Evolutionary conservation across 2,888 invertebrate species (phyloP).

Genomic region (Agrochola lychnidis): DNA sequence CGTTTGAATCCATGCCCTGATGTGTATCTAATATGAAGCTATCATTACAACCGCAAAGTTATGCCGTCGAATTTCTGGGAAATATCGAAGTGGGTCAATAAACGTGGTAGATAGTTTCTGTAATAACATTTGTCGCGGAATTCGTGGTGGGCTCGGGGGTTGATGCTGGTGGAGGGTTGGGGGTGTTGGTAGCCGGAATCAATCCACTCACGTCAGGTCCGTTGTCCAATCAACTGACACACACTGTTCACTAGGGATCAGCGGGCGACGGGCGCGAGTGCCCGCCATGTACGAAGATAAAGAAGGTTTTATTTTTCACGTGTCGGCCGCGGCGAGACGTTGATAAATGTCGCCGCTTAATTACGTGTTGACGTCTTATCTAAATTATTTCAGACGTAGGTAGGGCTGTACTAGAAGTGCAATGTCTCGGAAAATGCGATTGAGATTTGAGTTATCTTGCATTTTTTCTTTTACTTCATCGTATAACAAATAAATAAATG

Average conservation of each 20-base stretch:
- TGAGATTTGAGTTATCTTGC: background rate
- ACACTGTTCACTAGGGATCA: slow-evolving; percentile 86
- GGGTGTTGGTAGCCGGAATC: slow-evolving; percentile 78
- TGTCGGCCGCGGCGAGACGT: slow-evolving; percentile 62
- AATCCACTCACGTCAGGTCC: slow-evolving; percentile 87
- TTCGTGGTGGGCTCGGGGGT: slow-evolving; percentile 67
- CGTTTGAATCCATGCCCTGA: slow-evolving; percentile 54
- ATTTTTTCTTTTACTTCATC: background rate
- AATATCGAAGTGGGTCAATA: slow-evolving; percentile 81
- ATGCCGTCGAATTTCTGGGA: slow-evolving; percentile 67
- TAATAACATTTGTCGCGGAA: slow-evolving; percentile 86
- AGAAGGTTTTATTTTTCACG: slow-evolving; percentile 71
- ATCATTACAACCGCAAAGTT: slow-evolving; percentile 68
- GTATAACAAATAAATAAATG: background rate
- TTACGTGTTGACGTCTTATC: slow-evolving; percentile 67
- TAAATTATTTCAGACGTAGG: slow-evolving; percentile 57
- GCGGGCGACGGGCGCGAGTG: slow-evolving; percentile 66
- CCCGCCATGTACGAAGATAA: slow-evolving; percentile 69
- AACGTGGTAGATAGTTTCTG: slow-evolving; percentile 81
- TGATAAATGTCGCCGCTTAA: slow-evolving; percentile 71
- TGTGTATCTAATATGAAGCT: slow-evolving; percentile 66
- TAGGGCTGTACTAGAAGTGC: slow-evolving; percentile 18
- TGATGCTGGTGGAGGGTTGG: slow-evolving; percentile 60
- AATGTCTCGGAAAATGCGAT: background rate
- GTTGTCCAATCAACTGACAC: slow-evolving; percentile 89